phyloP scores from a whole-genome alignment of 2,888 invertebrate species.

The Drosophila anceps region DNA sequence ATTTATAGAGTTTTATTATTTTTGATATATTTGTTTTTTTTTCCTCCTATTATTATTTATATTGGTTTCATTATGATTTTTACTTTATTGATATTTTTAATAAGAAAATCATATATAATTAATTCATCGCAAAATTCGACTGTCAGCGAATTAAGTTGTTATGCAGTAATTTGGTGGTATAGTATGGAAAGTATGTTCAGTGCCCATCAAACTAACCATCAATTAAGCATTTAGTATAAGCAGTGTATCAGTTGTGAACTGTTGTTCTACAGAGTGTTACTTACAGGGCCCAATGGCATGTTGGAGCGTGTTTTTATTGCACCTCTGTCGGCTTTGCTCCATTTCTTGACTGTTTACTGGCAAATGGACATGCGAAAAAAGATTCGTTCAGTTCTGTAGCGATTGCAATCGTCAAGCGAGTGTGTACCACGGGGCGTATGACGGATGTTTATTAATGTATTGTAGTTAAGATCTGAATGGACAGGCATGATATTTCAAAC shows the following conservation, averaged over 20 bases:
- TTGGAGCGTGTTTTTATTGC: constrained; percentile 84
- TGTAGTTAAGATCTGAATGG: constrained; percentile 49
- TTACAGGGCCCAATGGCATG: constrained; percentile 86
- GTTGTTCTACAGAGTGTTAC: constrained; percentile 29
- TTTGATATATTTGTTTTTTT: neutral
- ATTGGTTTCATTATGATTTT: neutral
- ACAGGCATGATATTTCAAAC: constrained; percentile 52
- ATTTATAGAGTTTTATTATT: neutral
- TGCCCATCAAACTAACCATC: neutral
- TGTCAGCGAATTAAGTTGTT: neutral
- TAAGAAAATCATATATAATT: too few species aligned
- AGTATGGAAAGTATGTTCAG: neutral
- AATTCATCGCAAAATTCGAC: neutral
- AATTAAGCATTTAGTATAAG: constrained; percentile 8
- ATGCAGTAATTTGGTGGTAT: too few species aligned
- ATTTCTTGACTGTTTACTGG: constrained; percentile 48
- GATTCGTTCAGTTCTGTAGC: constrained; percentile 4
- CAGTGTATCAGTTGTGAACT: neutral
- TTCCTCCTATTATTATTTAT: neutral
- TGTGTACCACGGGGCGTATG: constrained; percentile 33
- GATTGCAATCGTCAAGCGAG: constrained; percentile 34
- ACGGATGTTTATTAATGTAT: constrained; percentile 39
- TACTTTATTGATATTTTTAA: neutral
- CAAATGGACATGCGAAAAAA: constrained; percentile 15
- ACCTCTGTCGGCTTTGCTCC: constrained; percentile 38